phyloP scores from a whole-genome alignment of 1,140 invertebrate species.

The Hyphantria cunea region DNA sequence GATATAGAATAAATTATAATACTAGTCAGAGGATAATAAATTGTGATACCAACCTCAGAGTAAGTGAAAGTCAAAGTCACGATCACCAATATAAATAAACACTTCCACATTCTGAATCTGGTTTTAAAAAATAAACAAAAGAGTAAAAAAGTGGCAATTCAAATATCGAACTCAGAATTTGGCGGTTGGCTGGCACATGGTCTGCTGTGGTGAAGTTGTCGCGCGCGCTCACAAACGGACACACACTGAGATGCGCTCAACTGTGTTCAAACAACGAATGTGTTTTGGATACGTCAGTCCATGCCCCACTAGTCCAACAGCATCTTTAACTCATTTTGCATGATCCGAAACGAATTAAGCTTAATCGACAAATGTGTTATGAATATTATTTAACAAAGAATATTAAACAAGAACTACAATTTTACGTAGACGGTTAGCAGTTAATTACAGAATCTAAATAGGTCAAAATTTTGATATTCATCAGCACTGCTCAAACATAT shows the following conservation, averaged over 20 bases:
- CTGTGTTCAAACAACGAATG: slow-evolving; percentile 48
- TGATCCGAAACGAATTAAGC: slow-evolving; percentile 20
- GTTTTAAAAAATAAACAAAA: slow-evolving; percentile 45
- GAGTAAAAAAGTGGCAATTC: slow-evolving; percentile 40
- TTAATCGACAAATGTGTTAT: slow-evolving; percentile 1
- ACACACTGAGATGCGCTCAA: slow-evolving; percentile 63
- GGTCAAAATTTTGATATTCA: too few species aligned
- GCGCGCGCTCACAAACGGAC: slow-evolving; percentile 57
- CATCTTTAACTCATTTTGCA: background rate
- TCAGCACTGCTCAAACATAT: too few species aligned
- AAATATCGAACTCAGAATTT: slow-evolving; percentile 59
- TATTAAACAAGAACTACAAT: too few species aligned
- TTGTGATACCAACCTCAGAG: slow-evolving; percentile 59
- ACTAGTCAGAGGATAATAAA: slow-evolving; percentile 16
- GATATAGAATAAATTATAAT: slow-evolving; percentile 3
- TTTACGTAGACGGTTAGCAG: too few species aligned
- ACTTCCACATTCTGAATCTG: slow-evolving; percentile 66
- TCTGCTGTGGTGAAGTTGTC: slow-evolving; percentile 53
- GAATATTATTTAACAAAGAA: too few species aligned
- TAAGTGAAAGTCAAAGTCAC: slow-evolving; percentile 58
- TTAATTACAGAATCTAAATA: too few species aligned
- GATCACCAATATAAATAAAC: slow-evolving; percentile 59
- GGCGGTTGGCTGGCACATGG: slow-evolving; percentile 54
- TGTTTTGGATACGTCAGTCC: slow-evolving; percentile 59
- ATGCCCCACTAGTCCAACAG: slow-evolving; percentile 55